A percentile compares a stretch with the other conserved stretches of the same genome.
Evolutionary conservation across 2,113 vertebrate genomes (phyloP).

Genomic region (Oreotragus oreotragus): DNA sequence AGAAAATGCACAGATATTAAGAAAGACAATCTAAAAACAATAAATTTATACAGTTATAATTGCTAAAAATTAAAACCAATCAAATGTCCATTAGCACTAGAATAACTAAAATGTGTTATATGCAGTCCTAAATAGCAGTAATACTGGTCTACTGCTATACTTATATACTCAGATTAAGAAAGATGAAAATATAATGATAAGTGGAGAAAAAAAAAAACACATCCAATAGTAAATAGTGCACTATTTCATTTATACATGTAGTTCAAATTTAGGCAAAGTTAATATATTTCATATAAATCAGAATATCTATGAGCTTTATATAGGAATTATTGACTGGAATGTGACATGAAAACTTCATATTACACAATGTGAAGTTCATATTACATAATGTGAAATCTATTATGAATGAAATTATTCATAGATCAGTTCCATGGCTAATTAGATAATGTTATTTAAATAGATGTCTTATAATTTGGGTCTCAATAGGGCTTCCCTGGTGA

Average conservation of each 20-base stretch:
- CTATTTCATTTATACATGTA: neutral
- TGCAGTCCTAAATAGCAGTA: neutral
- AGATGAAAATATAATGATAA: neutral
- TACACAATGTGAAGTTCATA: neutral
- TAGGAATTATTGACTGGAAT: neutral
- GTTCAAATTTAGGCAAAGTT: neutral
- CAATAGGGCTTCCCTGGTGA: no score
- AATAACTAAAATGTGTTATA: neutral
- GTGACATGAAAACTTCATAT: neutral
- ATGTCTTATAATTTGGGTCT: neutral
- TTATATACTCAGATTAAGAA: neutral
- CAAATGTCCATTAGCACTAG: neutral
- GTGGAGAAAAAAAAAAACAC: fast-evolving
- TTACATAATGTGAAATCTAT: neutral
- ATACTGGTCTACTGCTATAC: neutral
- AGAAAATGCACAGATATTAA: neutral
- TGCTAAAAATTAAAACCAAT: neutral
- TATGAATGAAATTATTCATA: neutral
- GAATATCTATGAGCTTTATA: neutral
- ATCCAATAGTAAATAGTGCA: neutral
- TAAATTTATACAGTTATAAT: neutral
- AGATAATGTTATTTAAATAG: neutral
- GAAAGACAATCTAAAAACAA: neutral
- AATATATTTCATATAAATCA: neutral
- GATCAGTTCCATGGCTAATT: neutral